These are phyloP conservation scores for Scaptomyza pallida DNA, from an alignment of 1,140 invertebrate genomes.

Conservation along the genomic window DNA sequence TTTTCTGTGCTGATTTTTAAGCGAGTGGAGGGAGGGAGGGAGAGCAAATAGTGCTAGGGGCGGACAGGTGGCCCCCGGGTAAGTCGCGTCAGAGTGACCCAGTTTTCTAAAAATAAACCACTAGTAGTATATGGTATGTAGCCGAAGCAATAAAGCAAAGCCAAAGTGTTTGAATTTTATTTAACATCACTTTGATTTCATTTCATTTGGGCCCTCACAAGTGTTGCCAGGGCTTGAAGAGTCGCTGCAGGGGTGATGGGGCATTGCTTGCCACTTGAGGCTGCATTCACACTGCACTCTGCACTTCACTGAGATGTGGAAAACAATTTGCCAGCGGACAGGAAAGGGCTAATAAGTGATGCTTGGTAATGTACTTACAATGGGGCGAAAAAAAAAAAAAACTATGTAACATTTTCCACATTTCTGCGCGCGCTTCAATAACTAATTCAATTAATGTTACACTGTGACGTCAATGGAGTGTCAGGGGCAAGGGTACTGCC, in stretches of 20 bases:
- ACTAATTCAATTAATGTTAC: slow-evolving; percentile 41
- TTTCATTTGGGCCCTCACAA: slow-evolving; percentile 32
- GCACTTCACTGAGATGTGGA: slow-evolving; percentile 27
- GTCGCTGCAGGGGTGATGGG: background rate
- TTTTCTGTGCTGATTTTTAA: slow-evolving; percentile 48
- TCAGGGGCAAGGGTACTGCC: background rate
- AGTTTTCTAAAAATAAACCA: slow-evolving; percentile 50
- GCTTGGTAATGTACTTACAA: slow-evolving; percentile 18
- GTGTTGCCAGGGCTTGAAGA: slow-evolving; percentile 19
- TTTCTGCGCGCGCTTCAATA: background rate
- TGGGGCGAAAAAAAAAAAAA: slow-evolving; percentile 3
- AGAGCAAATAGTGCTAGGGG: background rate
- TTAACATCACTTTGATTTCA: slow-evolving; percentile 54
- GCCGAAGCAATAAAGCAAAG: slow-evolving; percentile 24
- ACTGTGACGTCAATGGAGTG: slow-evolving; percentile 21
- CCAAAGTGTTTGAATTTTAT: slow-evolving; percentile 53
- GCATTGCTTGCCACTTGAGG: background rate
- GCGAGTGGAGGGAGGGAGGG: too few relatives aligned
- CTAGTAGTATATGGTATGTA: slow-evolving; percentile 8
- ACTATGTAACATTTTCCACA: slow-evolving; percentile 8
- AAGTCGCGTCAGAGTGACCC: slow-evolving; percentile 27
- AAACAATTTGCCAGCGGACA: slow-evolving; percentile 20
- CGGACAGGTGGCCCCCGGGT: slow-evolving; percentile 36
- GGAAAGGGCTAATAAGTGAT: slow-evolving; percentile 31
- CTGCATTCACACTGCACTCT: slow-evolving; percentile 10